Evolutionary conservation across 1,140 invertebrate species (phyloP).

Genomic region (Saccostrea glomerata): DNA sequence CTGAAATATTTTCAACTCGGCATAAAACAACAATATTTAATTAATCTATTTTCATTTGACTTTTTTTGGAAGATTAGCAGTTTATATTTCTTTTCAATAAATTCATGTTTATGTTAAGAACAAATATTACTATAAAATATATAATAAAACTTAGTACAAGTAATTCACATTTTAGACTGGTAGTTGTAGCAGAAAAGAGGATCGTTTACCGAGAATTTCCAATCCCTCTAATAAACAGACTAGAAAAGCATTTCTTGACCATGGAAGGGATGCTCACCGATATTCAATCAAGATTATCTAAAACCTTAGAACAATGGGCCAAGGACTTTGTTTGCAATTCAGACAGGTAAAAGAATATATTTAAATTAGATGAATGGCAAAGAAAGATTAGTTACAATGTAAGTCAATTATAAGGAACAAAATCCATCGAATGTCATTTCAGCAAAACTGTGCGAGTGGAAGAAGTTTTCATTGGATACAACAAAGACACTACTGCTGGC

Average conservation of each 20-base stretch:
- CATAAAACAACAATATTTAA: no score
- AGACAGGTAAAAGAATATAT: neutral
- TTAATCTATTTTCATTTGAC: no score
- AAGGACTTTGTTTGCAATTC: neutral
- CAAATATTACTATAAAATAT: no score
- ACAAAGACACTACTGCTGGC: conserved; percentile 71
- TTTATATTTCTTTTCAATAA: no score
- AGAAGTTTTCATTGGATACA: conserved; percentile 71
- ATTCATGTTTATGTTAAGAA: no score
- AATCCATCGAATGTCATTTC: no score
- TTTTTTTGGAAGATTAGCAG: no score
- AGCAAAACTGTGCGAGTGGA: conserved; percentile 5
- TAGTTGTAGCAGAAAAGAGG: conserved; percentile 73
- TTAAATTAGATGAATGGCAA: no score
- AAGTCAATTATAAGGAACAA: no score
- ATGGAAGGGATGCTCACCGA: conserved; percentile 67
- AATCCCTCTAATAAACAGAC: conserved; percentile 75
- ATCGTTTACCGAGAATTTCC: conserved; percentile 75
- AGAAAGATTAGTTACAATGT: no score
- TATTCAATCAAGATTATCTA: conserved; percentile 56
- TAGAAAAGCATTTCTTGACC: conserved; percentile 75
- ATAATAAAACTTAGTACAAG: no score
- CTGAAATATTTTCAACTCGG: no score
- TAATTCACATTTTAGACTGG: conserved; percentile 59
- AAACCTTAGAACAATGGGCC: conserved; percentile 64